phyloP scores from a whole-genome alignment of 2,888 invertebrate genomes.

The Caenorhabditis sp. region DNA sequence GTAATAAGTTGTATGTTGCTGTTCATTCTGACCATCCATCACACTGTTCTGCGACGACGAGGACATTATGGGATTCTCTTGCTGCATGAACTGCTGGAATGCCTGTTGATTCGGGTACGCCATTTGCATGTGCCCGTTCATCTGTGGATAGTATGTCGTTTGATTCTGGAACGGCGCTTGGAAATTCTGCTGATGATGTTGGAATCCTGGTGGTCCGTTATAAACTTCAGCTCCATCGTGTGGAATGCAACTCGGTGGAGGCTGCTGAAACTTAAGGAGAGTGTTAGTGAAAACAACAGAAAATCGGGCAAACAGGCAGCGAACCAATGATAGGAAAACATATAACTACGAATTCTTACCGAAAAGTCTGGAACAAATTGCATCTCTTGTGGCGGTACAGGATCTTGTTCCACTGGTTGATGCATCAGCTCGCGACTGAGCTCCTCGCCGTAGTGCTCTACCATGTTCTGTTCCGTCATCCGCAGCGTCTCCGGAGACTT shows the following conservation, averaged over 20 bases:
- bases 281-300: not conserved
- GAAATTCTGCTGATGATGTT: conserved; percentile 17
- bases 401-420: conserved; percentile 9
- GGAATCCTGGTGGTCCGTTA: conserved; percentile 44
- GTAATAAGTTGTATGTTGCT: conserved; percentile 28
- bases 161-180: conserved; percentile 14
- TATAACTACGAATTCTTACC: conserved; percentile 16
- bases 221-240: conserved; percentile 5
- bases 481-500: conserved; percentile 60
- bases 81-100: conserved; percentile 17
- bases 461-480: conserved; percentile 49
- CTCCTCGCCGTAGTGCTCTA: conserved; percentile 55
- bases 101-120: conserved; percentile 5
- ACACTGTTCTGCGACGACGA: conserved; percentile 20
- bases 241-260: conserved; percentile 20
- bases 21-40: conserved; percentile 19
- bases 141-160: conserved; percentile 11
- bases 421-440: conserved; percentile 51
- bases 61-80: conserved; percentile 15
- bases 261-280: conserved; percentile 36
- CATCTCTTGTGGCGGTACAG: not conserved
- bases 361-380: conserved; percentile 38
- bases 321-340: not conserved
- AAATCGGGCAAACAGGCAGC: not conserved
- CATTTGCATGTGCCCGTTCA: conserved; percentile 21